Evolutionary conservation across 1,140 invertebrate species (phyloP).

Genomic region (Temnothorax nylanderi): DNA sequence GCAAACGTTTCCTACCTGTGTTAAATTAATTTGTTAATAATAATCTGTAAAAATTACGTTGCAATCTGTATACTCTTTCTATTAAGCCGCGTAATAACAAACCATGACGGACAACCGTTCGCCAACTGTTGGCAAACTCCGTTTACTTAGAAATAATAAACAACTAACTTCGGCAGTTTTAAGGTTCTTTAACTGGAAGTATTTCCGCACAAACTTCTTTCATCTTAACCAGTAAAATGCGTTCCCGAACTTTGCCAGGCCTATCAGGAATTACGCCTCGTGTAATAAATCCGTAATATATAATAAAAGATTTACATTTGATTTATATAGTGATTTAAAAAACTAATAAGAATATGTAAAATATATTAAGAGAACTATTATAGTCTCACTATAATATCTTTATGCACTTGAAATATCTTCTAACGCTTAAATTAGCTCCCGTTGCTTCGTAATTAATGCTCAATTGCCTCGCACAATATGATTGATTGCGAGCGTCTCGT

Average conservation of each 20-base stretch:
- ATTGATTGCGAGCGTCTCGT: slow-evolving; percentile 3
- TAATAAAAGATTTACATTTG: not conserved
- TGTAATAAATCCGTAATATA: not conserved
- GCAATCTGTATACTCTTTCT: not conserved
- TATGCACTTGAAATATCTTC: not conserved
- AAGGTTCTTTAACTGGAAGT: slow-evolving; percentile 18
- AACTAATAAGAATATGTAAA: not conserved
- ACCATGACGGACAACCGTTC: not conserved
- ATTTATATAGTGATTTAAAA: not conserved
- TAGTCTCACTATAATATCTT: not conserved
- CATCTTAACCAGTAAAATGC: not conserved
- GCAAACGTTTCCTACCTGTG: not conserved
- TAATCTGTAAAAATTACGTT: slow-evolving; percentile 5
- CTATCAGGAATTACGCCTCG: not conserved
- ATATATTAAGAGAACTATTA: not conserved
- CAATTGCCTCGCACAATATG: slow-evolving; percentile 25
- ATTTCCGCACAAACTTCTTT: slow-evolving; percentile 26
- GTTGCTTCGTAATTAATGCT: not conserved
- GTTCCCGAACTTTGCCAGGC: not conserved
- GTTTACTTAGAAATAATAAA: slow-evolving; percentile 33
- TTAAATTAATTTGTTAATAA: not conserved
- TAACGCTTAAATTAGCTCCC: slow-evolving; percentile 1
- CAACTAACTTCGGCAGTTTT: slow-evolving; percentile 10
- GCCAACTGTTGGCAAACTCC: slow-evolving; percentile 21
- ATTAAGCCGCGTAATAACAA: slow-evolving; percentile 24